Evolutionary conservation across 2,113 vertebrate species (phyloP).

Genomic region (Vireo altiloquus): DNA sequence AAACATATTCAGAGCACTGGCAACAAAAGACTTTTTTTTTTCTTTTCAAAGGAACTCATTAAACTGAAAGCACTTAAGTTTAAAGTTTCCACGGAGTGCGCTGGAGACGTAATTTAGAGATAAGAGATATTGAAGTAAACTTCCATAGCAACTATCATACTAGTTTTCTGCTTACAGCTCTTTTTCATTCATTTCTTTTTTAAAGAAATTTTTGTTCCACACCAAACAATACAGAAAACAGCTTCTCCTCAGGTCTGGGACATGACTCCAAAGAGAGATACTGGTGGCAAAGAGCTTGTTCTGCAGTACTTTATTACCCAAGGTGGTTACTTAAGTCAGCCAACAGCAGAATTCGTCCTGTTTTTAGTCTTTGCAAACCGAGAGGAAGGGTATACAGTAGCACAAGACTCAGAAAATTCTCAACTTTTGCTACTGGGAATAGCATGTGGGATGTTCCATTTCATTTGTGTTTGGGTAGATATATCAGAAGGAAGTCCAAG

Average conservation of each 20-base stretch:
- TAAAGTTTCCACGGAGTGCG: neutral
- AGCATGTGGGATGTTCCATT: neutral
- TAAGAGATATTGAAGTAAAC: neutral
- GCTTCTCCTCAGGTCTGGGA: neutral
- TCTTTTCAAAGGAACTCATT: slow-evolving; percentile 40
- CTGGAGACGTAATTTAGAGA: neutral
- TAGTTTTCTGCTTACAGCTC: neutral
- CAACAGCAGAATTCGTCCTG: neutral
- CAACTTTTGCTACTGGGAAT: neutral
- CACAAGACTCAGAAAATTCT: neutral
- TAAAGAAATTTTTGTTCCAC: neutral
- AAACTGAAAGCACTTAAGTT: slow-evolving; percentile 34
- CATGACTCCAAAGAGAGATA: neutral
- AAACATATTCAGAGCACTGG: slow-evolving; percentile 46
- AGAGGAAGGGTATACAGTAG: neutral
- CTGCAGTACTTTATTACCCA: neutral
- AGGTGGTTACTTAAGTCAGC: neutral
- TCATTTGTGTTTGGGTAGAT: neutral
- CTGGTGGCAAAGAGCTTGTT: neutral
- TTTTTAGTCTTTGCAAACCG: neutral
- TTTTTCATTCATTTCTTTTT: neutral
- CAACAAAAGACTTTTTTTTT: slow-evolving; percentile 24
- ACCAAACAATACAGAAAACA: neutral
- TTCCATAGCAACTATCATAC: neutral
- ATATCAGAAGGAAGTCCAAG: neutral